Evolutionary conservation across 2,888 invertebrate genomes (phyloP).

Genomic region (Pseudococcus viburni): DNA sequence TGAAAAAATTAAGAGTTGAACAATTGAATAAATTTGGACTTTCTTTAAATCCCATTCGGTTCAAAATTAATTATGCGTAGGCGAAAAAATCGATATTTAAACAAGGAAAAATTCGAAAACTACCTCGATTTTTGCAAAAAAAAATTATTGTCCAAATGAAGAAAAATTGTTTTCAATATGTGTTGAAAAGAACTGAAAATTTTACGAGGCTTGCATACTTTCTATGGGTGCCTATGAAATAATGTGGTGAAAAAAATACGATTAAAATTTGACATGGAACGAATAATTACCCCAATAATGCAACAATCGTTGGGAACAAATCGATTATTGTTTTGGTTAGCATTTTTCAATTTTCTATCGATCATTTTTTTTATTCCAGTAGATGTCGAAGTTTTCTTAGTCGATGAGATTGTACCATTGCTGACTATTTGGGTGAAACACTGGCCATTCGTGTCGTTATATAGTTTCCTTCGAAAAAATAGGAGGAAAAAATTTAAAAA

Average conservation of each 20-base stretch:
- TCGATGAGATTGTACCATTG: conserved; percentile 69
- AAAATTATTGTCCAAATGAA: too few relatives aligned
- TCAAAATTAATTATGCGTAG: too few relatives aligned
- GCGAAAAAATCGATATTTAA: too few relatives aligned
- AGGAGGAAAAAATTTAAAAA: background rate
- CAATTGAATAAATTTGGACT: too few relatives aligned
- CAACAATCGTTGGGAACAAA: conserved; percentile 35
- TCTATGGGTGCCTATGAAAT: too few relatives aligned
- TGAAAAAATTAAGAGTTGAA: too few relatives aligned
- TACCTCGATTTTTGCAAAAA: too few relatives aligned
- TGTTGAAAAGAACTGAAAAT: too few relatives aligned
- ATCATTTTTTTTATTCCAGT: conserved; percentile 71
- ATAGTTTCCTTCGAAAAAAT: conserved; percentile 60
- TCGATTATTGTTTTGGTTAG: conserved; percentile 52
- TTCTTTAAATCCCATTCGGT: too few relatives aligned
- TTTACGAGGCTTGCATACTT: too few relatives aligned
- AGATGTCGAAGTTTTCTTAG: conserved; percentile 69
- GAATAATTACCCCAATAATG: conserved; percentile 68
- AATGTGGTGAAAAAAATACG: background rate
- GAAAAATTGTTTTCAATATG: too few relatives aligned
- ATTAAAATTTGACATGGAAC: background rate
- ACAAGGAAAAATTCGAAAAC: too few relatives aligned
- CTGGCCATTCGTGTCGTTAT: conserved; percentile 69
- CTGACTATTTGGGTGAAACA: conserved; percentile 72
- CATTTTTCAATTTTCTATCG: conserved; percentile 69